Evolutionary conservation across 2,113 vertebrate species (phyloP), one percentile per base, ranked within the genome.

Genomic region (Peromyscus leucopus): DNA sequence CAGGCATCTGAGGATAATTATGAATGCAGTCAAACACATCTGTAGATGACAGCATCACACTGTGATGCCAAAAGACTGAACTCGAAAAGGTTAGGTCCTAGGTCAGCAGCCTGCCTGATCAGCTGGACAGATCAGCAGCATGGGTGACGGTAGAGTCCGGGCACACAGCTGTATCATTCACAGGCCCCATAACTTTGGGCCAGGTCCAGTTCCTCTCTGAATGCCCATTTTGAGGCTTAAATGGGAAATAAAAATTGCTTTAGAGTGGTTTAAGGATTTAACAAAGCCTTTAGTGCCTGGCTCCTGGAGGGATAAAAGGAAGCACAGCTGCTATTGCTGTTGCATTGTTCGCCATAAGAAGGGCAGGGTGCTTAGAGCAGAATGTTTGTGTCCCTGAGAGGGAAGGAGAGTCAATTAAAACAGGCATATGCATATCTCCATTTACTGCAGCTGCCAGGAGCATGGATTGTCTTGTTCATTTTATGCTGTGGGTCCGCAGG

Each of bases 391-490:
- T 42, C 51, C 87, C n/a, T 42, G 22, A 55, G 71, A 46, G 33
- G 28, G 67, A 76, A 91, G 21, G 65, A 46, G 89, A 89, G 93
- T 78, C 89, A 78, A 59, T 96, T 82, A 89, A 85, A 91, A 57
- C 75, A 82, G 59, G 89, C 13, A 19, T 26, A 4, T 79, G 85
- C 92, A 88, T 42, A 72, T 84, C 90, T 85, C 79, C 65, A 19
- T 65, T 90, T 88, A 59, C 42, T 36, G 88, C 75, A 28, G 31
- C 78, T 65, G 48, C 21, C n/a, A 31, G 69, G 89, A 82, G 55
- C 82, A 92, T 22, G 31, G 88, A 79, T 17, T 90, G 72, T 78
- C 89, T 72, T 69, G 80, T 89, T 97, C 95, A 51, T 85, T 96
- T 96, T n/a, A 83, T 95, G 85, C 93, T 63, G 67, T 33, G 36